phyloP scores from a whole-genome alignment of 1,140 invertebrate genomes.

The Helicoverpa zea region DNA sequence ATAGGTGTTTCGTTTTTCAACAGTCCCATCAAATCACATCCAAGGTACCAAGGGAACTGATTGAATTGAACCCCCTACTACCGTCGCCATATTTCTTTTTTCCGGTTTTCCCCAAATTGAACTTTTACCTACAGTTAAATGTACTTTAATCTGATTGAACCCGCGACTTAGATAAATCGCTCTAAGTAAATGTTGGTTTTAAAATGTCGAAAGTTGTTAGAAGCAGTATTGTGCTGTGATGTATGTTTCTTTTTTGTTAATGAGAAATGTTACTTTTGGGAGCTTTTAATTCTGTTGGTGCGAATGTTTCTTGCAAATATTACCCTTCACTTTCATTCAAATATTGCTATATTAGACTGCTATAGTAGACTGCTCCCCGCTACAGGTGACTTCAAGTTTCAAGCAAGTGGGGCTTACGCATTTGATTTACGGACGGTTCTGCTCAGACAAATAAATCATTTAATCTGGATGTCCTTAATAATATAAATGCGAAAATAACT shows the following conservation, averaged over 20 bases:
- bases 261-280: constrained; percentile 16
- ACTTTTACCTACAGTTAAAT: constrained; percentile 83
- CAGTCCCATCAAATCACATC: constrained; percentile 85
- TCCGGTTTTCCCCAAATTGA: constrained; percentile 78
- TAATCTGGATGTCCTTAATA: too few relatives aligned
- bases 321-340: too few relatives aligned
- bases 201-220: constrained; percentile 39
- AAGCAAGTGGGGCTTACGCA: too few relatives aligned
- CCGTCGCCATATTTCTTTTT: constrained; percentile 80
- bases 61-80: constrained; percentile 82
- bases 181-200: constrained; percentile 49
- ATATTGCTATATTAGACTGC: too few relatives aligned
- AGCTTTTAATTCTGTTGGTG: background rate
- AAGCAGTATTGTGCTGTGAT: constrained; percentile 22
- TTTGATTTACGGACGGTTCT: too few relatives aligned
- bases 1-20: constrained; percentile 82
- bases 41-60: constrained; percentile 82
- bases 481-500: too few relatives aligned
- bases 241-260: background rate
- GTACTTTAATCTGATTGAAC: constrained; percentile 85
- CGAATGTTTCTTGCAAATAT: background rate
- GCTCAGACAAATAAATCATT: too few relatives aligned
- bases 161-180: constrained; percentile 79
- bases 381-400: too few relatives aligned
- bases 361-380: too few relatives aligned